Base-by-base conservation (phyloP, 1,140 invertebrate species). In the Drosophila mayri region DNA sequence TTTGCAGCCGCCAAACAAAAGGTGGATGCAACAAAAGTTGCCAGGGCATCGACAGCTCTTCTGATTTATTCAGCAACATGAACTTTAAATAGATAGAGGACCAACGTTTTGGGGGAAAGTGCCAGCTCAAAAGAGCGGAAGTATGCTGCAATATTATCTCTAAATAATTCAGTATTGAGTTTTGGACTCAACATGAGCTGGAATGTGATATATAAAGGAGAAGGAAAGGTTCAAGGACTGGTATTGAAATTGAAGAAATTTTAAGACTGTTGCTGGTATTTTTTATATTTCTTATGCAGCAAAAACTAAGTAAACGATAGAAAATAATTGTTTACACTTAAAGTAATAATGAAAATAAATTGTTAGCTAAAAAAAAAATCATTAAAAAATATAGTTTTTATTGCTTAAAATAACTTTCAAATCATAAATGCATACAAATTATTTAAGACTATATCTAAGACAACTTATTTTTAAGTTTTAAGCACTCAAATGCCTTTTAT, bases 11-110 rank as follows among this genome's bases (percentile, higher is more conserved):
- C 30, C 46, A 44, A 57, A 77, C 57, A 77, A 77, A 66, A 57
- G 63, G 44, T 60, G 75, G 43, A 70, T 62, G 37, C 47, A 49
- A 43, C 63, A 46, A 64, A 65, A 76, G 70, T 72, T 72, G 10
- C 35, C 43, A 14, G 5, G 18, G 41, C 40, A 71, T 71, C 28
- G 65, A 72, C 37, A 58, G 70, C 67, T 47, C 57, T 60, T 72
- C 37, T 72, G 70, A 72, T 72, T 72, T 72, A 60, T 52, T 44
- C 37, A 28, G 25, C 38, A 32, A 3, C 63, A 35, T 22, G 47
- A 70, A 37, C 47, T 37, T 47, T 7, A 67, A 66, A 70, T 38
- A 70, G 66, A 70, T 54, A 66, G 32, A 49, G 32, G 11, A 16
- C 12, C 4, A 30, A 8, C 4, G 10, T 2, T 35, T 4, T 20